Evolutionary conservation across 2,113 vertebrate genomes (phyloP), one percentile per base, ranked within the genome.

Genomic region (Limanda limanda): DNA sequence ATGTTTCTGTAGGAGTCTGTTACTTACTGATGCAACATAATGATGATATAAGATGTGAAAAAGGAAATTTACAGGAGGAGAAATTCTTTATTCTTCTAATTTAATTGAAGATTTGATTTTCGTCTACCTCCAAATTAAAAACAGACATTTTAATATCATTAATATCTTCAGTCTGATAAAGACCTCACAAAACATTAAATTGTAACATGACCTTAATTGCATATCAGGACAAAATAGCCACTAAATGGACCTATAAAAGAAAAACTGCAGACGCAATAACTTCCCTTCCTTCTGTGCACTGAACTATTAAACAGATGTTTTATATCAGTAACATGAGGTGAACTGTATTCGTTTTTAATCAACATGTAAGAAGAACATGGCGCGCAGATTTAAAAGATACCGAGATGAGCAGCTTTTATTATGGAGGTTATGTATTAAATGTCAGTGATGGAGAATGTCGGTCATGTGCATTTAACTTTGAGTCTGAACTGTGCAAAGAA

Each of bases 1-100:
- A 58, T 56, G 61, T 71, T 65, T 60, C 63, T 71, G 27, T 15
- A 58, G 65, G 1, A 24, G 11, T 79, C 52, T n/a, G 24, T 31
- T 42, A n/a, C 8, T 7, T 0, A 20, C 15, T 12, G 13, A 10
- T 45, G 23, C 9, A 69, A n/a, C 13, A 47, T 23, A 52, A 11
- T 0, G 20, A 21, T 5, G 14, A 47, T 21, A 27, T 45, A 12
- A 42, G 40, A 20, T 69, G 7, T 24, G 40, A 3, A 42, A 42
- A 42, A 13, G 0, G 14, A 57, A 58, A 56, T 21, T 8, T 27
- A 45, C n/a, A 59, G 20, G 57, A 18, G 55, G 23, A 23, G 21
- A 57, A 13, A 42, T 13, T 42, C 8, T 37, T 37, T 37, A 37
- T 10, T 37, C 9, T 37, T 37, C 12, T 11, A 42, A 13, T 42